Evolutionary conservation across 2,888 invertebrate genomes (phyloP), one percentile per base, ranked within the genome.

Genomic region (Coecobrya sp.): DNA sequence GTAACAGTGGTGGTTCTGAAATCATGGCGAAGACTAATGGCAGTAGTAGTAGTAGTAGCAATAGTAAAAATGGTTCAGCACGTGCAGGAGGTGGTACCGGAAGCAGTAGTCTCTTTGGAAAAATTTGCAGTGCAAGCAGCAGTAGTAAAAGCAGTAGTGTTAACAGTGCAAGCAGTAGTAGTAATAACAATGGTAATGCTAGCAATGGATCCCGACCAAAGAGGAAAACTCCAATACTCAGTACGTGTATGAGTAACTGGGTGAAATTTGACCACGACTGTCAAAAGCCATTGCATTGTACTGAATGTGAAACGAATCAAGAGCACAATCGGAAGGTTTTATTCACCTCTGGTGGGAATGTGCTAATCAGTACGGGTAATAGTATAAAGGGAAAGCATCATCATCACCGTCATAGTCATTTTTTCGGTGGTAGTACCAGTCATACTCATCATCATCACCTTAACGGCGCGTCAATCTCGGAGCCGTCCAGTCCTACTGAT

Each of bases 221-320:
- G 84, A 89, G 89, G 59, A 89, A 89, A 89, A 70, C 89, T n/a
- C 89, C 89, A 70, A 89, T 89, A 52, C 30, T 89, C 68, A 89
- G 89, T 45, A 59, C 86, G 19, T 81, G 86, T 30, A 92, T 89
- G 92, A 92, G 27, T 11, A 90, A 93, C 68, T 93, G 93, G 93
- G 93, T 93, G 10, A 90, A 90, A 10, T 93, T 93, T 70, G 93
- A 93, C 52, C 93, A 93, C 55, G 93, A 93, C 84, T 93, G 93
- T 70, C 84, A 90, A 52, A 86, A 90, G 22, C 93, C 93, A 10
- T 16, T 62, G 2, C 76, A 27, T 45, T 93, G 93, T 45, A 13
- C 62, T 0, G 68, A 90, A n/a, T 93, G 93, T 45, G 93, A 90
- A 65, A 62, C 52, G 13, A 90, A 90, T 30, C 90, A 93, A 42